Conservation (phyloP, 2,797 vertebrate species). For the Sebastes hubbsi region DNA sequence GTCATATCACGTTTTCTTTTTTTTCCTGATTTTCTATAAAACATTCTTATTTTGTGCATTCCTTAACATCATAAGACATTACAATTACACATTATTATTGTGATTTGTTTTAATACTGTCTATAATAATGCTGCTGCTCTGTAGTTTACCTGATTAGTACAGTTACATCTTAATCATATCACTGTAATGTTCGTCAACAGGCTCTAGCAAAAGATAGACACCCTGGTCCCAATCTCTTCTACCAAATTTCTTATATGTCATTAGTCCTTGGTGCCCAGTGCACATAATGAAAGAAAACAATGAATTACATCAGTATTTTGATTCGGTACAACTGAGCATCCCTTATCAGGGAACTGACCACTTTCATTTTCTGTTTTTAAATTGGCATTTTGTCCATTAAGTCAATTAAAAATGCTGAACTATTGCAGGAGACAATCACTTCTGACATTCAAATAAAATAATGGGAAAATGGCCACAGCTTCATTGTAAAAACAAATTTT, state of each 20-base stretch:
- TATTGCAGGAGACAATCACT: slow-evolving; percentile 57
- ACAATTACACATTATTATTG: not conserved
- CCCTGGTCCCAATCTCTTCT: not conserved
- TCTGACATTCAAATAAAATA: slow-evolving; percentile 65
- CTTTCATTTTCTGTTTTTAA: slow-evolving; percentile 61
- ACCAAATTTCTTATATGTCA: slow-evolving; percentile 2
- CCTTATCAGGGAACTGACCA: slow-evolving; percentile 54
- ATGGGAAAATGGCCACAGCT: slow-evolving; percentile 43
- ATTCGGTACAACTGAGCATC: slow-evolving; percentile 31
- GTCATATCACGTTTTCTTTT: not conserved
- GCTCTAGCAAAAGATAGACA: slow-evolving; percentile 8
- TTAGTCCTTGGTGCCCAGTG: slow-evolving; percentile 6
- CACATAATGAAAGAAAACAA: slow-evolving; percentile 37
- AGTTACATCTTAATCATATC: not conserved
- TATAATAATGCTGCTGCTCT: not conserved
- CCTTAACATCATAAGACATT: not conserved
- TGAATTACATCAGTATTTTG: slow-evolving; percentile 50
- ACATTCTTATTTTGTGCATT: not conserved
- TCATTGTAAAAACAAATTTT: slow-evolving; percentile 47
- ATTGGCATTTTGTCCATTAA: slow-evolving; percentile 62
- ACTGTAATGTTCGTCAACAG: not conserved
- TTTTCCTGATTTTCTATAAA: not conserved
- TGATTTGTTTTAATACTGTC: not conserved
- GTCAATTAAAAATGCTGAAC: slow-evolving; percentile 63
- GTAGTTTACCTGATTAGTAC: not conserved